These are phyloP conservation scores for Leucopsar rothschildi DNA, from an alignment of 2,113 vertebrate species.

Conservation along the genomic window DNA sequence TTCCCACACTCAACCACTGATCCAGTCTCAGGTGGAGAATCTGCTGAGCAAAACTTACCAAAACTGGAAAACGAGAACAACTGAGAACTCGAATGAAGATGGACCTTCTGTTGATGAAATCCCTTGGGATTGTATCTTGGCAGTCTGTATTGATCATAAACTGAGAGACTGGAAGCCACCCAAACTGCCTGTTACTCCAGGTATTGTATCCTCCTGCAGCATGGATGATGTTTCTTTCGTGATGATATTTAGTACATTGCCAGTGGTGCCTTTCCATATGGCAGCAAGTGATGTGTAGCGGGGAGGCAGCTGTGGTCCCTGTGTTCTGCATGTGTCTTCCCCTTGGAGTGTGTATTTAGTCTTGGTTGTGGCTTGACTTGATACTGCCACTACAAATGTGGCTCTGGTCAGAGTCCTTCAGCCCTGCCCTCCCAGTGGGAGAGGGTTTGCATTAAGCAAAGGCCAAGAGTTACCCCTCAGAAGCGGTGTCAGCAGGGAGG, in stretches of 20 bases:
- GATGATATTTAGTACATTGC: background rate
- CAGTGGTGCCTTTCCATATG: background rate
- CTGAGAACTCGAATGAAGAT: background rate
- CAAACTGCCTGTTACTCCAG: constrained; percentile 68
- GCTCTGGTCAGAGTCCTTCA: background rate
- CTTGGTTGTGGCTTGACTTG: background rate
- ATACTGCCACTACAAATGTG: background rate
- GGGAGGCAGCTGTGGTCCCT: background rate
- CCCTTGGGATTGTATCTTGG: constrained; percentile 86
- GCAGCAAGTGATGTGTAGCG: background rate
- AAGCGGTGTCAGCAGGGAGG: background rate
- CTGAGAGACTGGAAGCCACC: constrained; percentile 87
- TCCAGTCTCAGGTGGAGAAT: constrained; percentile 87
- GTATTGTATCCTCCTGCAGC: constrained; percentile 45
- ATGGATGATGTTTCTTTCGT: background rate
- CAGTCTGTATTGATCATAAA: constrained; percentile 88
- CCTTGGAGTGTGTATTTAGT: background rate
- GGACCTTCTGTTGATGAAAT: constrained; percentile 72
- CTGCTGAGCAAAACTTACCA: constrained; percentile 76
- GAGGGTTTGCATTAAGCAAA: background rate
- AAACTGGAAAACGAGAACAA: constrained; percentile 46
- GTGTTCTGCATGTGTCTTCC: background rate
- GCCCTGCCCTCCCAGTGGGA: background rate
- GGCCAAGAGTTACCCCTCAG: background rate
- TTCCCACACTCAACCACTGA: constrained; percentile 75